phyloP scores from a whole-genome alignment of 2,888 invertebrate genomes.

The Netelia virgata region DNA sequence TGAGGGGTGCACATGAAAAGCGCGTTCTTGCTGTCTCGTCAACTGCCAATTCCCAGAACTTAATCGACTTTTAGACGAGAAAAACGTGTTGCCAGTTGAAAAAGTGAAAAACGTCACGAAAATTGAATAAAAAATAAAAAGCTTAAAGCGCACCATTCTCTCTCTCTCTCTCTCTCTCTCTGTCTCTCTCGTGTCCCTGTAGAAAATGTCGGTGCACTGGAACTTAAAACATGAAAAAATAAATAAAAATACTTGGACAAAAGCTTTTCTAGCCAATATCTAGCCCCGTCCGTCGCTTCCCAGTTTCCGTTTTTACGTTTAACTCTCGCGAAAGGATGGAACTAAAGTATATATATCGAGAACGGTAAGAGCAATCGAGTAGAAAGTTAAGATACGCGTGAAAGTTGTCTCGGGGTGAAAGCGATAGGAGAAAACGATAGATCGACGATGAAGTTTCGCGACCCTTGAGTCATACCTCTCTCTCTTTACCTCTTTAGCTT shows the following conservation, averaged over 20 bases:
- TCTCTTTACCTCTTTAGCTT: neutral
- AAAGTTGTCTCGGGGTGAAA: neutral
- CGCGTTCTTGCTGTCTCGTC: conserved; percentile 9
- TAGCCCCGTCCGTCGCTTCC: no score
- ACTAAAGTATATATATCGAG: neutral
- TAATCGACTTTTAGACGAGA: conserved; percentile 47
- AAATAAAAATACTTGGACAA: no score
- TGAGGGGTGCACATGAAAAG: conserved; percentile 26
- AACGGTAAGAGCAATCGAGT: neutral
- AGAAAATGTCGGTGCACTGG: neutral
- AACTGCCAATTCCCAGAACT: conserved; percentile 28
- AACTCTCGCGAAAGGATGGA: conserved; percentile 13
- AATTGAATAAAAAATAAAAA: conserved; percentile 31
- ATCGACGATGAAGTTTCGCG: conserved; percentile 8
- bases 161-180: neutral
- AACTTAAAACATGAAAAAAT: no score
- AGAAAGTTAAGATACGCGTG: conserved; percentile 2
- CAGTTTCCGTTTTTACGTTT: neutral
- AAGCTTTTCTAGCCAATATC: no score
- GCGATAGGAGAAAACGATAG: neutral
- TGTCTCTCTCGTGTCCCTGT: neutral
- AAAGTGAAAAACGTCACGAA: conserved; percentile 6
- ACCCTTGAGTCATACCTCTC: neutral
- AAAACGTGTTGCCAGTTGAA: conserved; percentile 13
- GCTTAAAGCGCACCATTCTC: neutral